These are phyloP conservation scores for Etia nguti DNA, from an alignment of 2,113 vertebrate genomes.

Conservation along the genomic window DNA sequence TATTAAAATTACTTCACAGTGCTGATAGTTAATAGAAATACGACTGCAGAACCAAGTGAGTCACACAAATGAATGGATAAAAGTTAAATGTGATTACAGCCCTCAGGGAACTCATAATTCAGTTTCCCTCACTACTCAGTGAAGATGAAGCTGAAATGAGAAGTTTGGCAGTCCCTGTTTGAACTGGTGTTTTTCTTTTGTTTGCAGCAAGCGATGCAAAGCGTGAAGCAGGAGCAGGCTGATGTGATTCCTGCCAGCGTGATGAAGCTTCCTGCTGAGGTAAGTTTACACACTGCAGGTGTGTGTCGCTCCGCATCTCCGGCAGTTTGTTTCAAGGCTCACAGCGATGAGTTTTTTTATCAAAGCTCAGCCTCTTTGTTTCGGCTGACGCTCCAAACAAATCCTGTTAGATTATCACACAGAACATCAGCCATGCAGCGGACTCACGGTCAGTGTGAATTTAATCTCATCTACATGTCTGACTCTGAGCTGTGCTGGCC, in stretches of 20 bases:
- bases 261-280: not conserved
- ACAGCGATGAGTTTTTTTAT: not conserved
- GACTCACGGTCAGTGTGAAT: rapidly evolving
- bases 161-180: not conserved
- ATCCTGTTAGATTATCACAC: not conserved
- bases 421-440: rapidly evolving
- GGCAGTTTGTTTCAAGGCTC: not conserved
- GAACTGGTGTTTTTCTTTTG: not conserved
- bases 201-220: rapidly evolving
- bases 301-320: not conserved
- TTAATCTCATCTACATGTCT: not conserved
- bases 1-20: not conserved
- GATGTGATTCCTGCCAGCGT: not conserved
- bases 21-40: not conserved
- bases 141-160: not conserved
- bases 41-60: not conserved
- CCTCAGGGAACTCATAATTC: not conserved
- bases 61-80: not conserved
- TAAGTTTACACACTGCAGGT: not conserved
- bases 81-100: not conserved
- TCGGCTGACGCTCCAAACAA: not conserved
- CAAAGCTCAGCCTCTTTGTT: not conserved
- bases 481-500: not conserved
- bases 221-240: not conserved
- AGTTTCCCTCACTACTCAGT: not conserved